Percentiles rank a stretch among this genome's conserved stretches.
Conservation (phyloP, 2,797 vertebrate species). For the Orientallactaga sibirica region DNA sequence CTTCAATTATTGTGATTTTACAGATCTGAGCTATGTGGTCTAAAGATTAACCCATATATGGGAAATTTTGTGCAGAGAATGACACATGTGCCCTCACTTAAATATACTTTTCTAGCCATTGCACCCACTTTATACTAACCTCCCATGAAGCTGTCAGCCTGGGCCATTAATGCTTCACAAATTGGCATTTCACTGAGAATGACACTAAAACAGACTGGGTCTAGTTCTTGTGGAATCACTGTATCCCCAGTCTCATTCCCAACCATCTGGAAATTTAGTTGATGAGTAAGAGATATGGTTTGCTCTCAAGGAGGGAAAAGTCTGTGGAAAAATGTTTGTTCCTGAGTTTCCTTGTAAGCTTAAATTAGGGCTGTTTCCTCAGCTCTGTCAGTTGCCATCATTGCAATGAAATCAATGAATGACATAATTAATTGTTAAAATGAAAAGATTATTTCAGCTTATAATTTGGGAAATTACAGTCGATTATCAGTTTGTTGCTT, state of each 20-base stretch:
- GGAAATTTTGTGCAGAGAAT: slow-evolving; percentile 17
- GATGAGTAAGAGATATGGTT: neutral
- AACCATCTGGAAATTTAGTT: neutral
- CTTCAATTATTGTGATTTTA: neutral
- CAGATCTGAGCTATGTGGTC: neutral
- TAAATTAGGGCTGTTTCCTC: neutral
- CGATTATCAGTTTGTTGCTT: neutral
- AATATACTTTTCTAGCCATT: neutral
- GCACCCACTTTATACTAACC: too few relatives aligned
- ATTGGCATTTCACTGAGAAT: neutral
- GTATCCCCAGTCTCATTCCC: neutral
- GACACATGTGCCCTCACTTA: neutral
- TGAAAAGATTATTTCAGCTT: neutral
- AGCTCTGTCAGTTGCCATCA: neutral
- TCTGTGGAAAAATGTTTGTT: neutral
- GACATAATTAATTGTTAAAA: neutral
- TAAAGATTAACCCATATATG: neutral
- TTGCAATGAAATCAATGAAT: neutral
- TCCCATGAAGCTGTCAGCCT: neutral
- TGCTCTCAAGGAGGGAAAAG: neutral
- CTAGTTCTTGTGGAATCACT: neutral
- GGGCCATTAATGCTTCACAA: neutral
- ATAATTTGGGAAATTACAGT: neutral
- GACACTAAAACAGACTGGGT: neutral
- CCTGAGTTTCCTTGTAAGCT: neutral